Evolutionary conservation across 2,888 invertebrate species (phyloP), one percentile per base, ranked within the genome.

Genomic region (Andrena haemorrhoa): DNA sequence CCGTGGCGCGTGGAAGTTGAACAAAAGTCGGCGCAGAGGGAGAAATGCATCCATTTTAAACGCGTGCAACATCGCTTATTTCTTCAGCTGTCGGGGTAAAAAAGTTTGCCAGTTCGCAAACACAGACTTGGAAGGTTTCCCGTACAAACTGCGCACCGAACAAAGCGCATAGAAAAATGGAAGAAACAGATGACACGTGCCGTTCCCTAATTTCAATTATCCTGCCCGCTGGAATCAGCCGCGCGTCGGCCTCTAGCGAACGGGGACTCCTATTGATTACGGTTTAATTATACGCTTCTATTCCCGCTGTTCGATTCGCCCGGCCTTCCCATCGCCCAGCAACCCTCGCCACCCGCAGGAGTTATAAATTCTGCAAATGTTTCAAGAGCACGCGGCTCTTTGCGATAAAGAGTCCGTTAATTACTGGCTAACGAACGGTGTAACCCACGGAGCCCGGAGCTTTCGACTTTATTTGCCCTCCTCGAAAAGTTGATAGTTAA

Each of bases 351-450:
- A 26, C 2, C 16, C 29, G n/a, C 29, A 23, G 2, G 31, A 16
- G 10, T 70, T 81, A 56, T 65, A 66, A 81, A 80, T 81, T 56
- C 60, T 29, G 12, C 53, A 49, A 66, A 70, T 66, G 70, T 70
- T 81, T 74, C 69, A 64, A n/a, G 65, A 61, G 53, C 20, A 26
- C 69, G 35, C 12, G 10, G 2, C 33, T 7, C 47, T 75, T 41
- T 60, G 70, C 72, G 69, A 60, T 61, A 73, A 82, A 76, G 61
- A 49, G 33, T 66, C 51, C 51, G 53, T 82, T 83, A 83, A 83
- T 83, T 81, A 66, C 64, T 20, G 65, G 56, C 76, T 83, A 83
- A 76, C 72, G 72, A 83, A 66, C 76, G 73, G 53, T 63, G 53
- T 47, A 72, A 72, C 66, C 23, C 35, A 61, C 10, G 58, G 10